Evolutionary conservation across 2,113 vertebrate genomes (phyloP).

Genomic region (Bungarus multicinctus): DNA sequence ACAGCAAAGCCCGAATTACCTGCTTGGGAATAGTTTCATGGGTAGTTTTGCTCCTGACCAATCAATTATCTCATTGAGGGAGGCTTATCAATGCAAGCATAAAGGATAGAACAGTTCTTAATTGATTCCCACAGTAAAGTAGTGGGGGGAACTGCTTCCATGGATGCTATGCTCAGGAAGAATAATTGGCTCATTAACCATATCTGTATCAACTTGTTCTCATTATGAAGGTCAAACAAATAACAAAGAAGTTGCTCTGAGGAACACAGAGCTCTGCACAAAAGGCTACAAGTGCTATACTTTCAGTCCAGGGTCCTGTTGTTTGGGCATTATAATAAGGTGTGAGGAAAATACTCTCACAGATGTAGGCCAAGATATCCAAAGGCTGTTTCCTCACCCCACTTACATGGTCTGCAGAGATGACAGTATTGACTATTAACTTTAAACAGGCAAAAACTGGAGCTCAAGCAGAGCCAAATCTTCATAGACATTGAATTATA

Average conservation of each 20-base stretch:
- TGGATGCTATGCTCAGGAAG: slow-evolving; percentile 56
- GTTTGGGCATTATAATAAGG: neutral
- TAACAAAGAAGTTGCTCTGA: slow-evolving; percentile 46
- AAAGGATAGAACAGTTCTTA: slow-evolving; percentile 46
- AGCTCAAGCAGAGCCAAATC: neutral
- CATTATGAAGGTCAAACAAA: slow-evolving; percentile 62
- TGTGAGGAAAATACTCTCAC: neutral
- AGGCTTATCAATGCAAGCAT: slow-evolving; percentile 55
- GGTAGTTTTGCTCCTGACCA: slow-evolving; percentile 41
- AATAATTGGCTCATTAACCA: slow-evolving; percentile 67
- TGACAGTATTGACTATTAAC: neutral
- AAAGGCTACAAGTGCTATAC: neutral
- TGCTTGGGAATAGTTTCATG: neutral
- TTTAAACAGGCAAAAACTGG: neutral
- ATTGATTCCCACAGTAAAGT: slow-evolving; percentile 58
- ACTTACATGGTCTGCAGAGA: neutral
- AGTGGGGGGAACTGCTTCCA: slow-evolving; percentile 48
- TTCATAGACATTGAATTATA: neutral
- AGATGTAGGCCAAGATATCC: neutral
- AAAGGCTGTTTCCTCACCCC: neutral
- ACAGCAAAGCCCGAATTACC: neutral
- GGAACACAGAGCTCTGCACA: slow-evolving; percentile 35
- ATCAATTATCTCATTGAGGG: slow-evolving; percentile 41
- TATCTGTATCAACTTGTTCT: slow-evolving; percentile 52
- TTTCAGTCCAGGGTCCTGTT: neutral